These are phyloP conservation scores for Eledona agricola DNA, from an alignment of 2,888 invertebrate species.

Conservation along the genomic window DNA sequence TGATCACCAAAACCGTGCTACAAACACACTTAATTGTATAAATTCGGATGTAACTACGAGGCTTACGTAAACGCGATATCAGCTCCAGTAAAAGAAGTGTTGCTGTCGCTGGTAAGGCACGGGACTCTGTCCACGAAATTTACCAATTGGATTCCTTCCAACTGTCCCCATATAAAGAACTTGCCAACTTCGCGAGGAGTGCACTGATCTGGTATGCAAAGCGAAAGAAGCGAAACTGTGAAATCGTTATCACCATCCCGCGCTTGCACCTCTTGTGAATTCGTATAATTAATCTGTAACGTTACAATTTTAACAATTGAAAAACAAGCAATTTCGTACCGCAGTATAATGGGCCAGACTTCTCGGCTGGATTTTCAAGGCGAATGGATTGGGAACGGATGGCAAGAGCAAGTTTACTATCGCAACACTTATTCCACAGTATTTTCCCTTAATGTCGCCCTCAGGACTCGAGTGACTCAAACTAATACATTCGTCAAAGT, in stretches of 20 bases:
- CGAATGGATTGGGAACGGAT: slow-evolving; percentile 12
- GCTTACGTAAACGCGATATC: slow-evolving; percentile 31
- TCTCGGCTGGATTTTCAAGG: background rate
- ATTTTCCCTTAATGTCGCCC: slow-evolving; percentile 26
- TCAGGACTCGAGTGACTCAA: slow-evolving; percentile 12
- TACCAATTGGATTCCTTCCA: slow-evolving; percentile 1
- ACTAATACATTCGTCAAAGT: slow-evolving; percentile 30
- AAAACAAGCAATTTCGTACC: slow-evolving; percentile 2
- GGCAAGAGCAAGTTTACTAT: slow-evolving; percentile 15
- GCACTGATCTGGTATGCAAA: slow-evolving; percentile 33
- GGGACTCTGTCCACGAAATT: slow-evolving; percentile 1
- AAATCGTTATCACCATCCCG: background rate
- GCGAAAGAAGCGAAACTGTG: slow-evolving; percentile 4
- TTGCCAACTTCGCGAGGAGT: slow-evolving; percentile 26
- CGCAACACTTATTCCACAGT: slow-evolving; percentile 17
- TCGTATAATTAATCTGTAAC: slow-evolving; percentile 5
- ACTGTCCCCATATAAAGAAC: slow-evolving; percentile 23
- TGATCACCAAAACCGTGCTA: slow-evolving; percentile 6
- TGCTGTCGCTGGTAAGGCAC: slow-evolving; percentile 16
- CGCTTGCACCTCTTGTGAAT: background rate
- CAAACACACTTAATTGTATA: too few species aligned
- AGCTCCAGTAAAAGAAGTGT: slow-evolving; percentile 7
- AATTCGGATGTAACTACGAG: too few species aligned
- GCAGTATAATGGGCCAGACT: background rate
- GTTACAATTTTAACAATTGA: background rate